These are phyloP conservation scores for Heliconius ismenius DNA, from an alignment of 2,888 invertebrate species.

Conservation along the genomic window DNA sequence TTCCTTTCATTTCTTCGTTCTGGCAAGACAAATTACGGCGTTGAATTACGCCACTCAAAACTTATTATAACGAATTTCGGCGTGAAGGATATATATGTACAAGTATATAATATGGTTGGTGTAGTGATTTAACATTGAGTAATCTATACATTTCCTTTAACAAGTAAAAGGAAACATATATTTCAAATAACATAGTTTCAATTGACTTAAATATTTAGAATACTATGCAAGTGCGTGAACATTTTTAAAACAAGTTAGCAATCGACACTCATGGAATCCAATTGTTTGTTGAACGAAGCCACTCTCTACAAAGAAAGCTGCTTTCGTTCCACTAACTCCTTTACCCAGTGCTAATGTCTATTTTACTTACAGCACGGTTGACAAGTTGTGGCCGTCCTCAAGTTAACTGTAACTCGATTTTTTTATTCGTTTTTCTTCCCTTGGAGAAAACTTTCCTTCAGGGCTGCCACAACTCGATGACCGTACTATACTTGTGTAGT, in stretches of 20 bases:
- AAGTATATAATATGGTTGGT: too few species aligned
- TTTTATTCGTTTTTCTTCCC: not conserved
- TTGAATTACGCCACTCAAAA: not conserved
- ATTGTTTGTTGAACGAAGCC: slow-evolving; percentile 49
- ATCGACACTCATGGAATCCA: slow-evolving; percentile 41
- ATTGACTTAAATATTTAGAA: slow-evolving; percentile 10
- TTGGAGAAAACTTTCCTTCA: not conserved
- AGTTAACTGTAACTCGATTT: not conserved
- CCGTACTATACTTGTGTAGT: slow-evolving; percentile 11
- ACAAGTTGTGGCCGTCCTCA: not conserved
- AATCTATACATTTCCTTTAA: not conserved
- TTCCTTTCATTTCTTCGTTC: not conserved
- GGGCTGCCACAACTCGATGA: not conserved
- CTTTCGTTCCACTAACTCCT: slow-evolving; percentile 47
- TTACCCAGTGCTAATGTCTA: slow-evolving; percentile 32
- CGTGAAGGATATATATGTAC: not conserved
- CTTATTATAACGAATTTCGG: not conserved
- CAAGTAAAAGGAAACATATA: not conserved
- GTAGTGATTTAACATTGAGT: not conserved
- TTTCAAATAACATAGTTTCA: slow-evolving; percentile 1
- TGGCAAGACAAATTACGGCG: not conserved
- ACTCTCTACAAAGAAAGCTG: slow-evolving; percentile 50
- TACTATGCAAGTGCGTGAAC: slow-evolving; percentile 28
- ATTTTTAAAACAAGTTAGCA: slow-evolving; percentile 39
- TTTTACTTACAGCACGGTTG: slow-evolving; percentile 11